Percentiles rank a stretch among this genome's conserved stretches.
phyloP scores from a whole-genome alignment of 64 coral and sea anemone genomes.

The Montipora sp. region DNA sequence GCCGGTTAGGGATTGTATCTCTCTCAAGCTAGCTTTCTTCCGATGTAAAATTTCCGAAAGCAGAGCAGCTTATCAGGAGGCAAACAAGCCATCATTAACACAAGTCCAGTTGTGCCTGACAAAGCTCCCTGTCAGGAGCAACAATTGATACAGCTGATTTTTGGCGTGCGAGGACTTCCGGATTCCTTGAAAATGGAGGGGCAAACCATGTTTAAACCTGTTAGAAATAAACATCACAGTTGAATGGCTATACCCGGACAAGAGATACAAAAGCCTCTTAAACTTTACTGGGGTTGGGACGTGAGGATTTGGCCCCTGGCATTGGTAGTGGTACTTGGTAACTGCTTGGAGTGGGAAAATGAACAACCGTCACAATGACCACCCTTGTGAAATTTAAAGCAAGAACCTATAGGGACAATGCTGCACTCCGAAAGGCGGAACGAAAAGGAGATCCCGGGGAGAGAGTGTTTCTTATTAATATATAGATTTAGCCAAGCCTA shows the following conservation, averaged over 20 bases:
- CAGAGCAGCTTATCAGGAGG: background rate
- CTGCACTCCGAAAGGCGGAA: background rate
- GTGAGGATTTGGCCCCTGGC: conserved; percentile 13
- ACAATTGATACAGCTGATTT: background rate
- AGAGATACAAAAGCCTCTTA: background rate
- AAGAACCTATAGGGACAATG: background rate
- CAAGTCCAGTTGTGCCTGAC: background rate
- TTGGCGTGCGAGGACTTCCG: background rate
- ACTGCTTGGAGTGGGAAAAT: background rate
- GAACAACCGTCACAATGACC: background rate
- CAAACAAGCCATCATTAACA: background rate
- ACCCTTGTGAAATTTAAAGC: conserved; percentile 44
- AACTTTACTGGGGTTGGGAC: conserved; percentile 40
- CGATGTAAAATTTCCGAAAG: background rate
- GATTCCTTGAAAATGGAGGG: background rate
- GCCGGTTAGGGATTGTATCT: background rate
- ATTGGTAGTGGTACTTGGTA: background rate
- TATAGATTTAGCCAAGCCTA: no score
- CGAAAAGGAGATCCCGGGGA: background rate
- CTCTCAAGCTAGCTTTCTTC: background rate
- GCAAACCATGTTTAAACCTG: background rate
- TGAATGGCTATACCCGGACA: background rate
- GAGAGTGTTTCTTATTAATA: background rate
- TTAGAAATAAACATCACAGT: background rate
- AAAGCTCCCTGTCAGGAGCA: background rate